Percentiles rank a stretch among this genome's conserved stretches.
phyloP scores from a whole-genome alignment of 2,888 invertebrate species.

The Dryobota labecula region DNA sequence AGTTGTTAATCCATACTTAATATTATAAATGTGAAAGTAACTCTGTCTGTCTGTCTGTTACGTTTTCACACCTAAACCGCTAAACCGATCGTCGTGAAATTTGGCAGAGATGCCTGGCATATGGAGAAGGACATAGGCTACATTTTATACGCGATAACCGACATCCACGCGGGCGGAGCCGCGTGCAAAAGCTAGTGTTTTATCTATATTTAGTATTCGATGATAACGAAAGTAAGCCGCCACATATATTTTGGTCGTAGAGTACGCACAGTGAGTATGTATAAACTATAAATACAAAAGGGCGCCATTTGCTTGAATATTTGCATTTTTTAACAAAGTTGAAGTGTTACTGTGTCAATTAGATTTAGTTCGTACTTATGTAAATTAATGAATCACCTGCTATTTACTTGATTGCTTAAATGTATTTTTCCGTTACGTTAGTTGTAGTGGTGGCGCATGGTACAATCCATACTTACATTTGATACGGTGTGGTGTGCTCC shows the following conservation, averaged over 20 bases:
- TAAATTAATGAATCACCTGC: conserved; percentile 56
- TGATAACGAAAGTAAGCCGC: background rate
- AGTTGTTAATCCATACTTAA: no score
- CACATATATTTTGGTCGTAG: conserved; percentile 10
- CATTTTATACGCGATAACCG: no score
- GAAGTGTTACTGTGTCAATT: conserved; percentile 61
- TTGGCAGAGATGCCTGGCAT: no score
- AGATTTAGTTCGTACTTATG: conserved; percentile 40
- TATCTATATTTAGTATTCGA: background rate
- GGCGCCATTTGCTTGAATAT: conserved; percentile 29
- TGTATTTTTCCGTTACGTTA: conserved; percentile 51
- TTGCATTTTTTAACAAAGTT: conserved; percentile 58
- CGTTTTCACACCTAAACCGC: no score
- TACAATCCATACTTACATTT: background rate
- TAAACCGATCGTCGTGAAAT: no score
- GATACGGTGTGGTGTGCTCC: background rate
- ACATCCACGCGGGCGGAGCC: no score
- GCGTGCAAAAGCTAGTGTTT: no score
- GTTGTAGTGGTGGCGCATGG: background rate
- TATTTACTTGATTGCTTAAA: conserved; percentile 32
- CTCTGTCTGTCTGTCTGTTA: no score
- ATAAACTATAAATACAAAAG: conserved; percentile 30
- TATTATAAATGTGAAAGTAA: no score
- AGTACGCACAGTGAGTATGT: conserved; percentile 17
- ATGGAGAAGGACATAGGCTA: no score